Base-by-base conservation (phyloP, 2,888 invertebrate species). In the Tetranychus piercei region DNA sequence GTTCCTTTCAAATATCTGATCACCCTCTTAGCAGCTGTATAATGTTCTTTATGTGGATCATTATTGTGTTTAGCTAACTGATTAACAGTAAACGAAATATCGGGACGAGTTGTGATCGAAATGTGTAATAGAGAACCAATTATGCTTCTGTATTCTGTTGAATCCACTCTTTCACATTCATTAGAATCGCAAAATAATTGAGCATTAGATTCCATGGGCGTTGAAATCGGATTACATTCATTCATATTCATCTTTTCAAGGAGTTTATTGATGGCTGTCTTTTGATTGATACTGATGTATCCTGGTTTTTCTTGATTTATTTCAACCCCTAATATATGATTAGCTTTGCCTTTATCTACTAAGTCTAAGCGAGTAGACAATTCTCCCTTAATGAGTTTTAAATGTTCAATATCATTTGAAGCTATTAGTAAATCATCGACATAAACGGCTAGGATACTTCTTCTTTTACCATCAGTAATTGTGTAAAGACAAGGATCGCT, bases 401-500 rank as follows among this genome's bases (percentile, higher is more conserved):
- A 72, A 15, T 20, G 1, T 8, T 23, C 18, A 8, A n/a, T 5
- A 3, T 4, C 5, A 23, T 3, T 18, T 9, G 72, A 18, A 3
- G 44, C 64, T 55, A 69, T 78, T 0, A 78, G 75, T 73, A 75
- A 76, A 74, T 79, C 79, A 76, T 79, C 78, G 6, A 79, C 78
- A 74, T 78, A 79, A 1, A 79, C 65, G n/a, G 5, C 45, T 3
- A 44, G 73, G 15, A 79, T 23, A 22, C 73, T 73, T 5, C 77
- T 43, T 15, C 22, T 45, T 43, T 22, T 44, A 18, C 71, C 75
- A 4, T 64, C 44, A 9, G 6, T 18, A 8, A 43, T 66, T 18
- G 74, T 45, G 45, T 64, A 76, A 6, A 74, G 65, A 74, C 76
- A 76, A n/a, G 74, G 72, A 73, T 79, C 79, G 67, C 72, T 66